Evolutionary conservation across 2,797 vertebrate species (phyloP), one percentile per base, ranked within the genome.

Genomic region (Nannoperca obscura): DNA sequence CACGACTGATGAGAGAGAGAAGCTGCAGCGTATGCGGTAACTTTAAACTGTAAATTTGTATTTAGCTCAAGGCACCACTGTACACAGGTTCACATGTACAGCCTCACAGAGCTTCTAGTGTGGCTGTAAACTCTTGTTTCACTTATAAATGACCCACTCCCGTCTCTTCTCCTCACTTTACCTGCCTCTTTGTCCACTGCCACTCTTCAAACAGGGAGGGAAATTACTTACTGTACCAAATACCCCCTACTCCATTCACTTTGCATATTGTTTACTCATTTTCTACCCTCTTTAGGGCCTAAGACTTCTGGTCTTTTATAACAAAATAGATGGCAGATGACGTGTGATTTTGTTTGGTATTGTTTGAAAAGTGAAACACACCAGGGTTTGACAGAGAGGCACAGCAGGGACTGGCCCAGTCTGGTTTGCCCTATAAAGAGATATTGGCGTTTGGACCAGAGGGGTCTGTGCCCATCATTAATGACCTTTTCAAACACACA

Each of bases 401-500:
- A 20, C 93, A 92, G 92, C 80, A 40, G 93, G 93, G 76, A 82
- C 75, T 12, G 72, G 66, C 60, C 81, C 66, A 57, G 85, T 85
- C 81, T 86, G 38, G 71, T 84, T 93, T 79, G 73, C 82, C 81
- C 78, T 72, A 75, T 91, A 76, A 93, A 89, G 90, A 88, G 83
- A 81, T 94, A 94, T 94, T 67, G 93, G 92, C 91, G 78, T 93
- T 93, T 93, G 69, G 84, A 92, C 89, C 84, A 59, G 90, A 91
- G 92, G 91, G 80, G 90, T 91, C 87, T 60, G 14, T 78, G 88
- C 85, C 92, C 87, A 82, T 90, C 88, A 90, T 89, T 87, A 93
- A 93, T 94, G 94, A 96, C 95, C 94, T 95, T 95, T 95, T 90
- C 88, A 90, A 85, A 86, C 82, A 85, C 85, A 53, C 78, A 76